Base-by-base conservation (phyloP, 2,888 invertebrate genomes). In the Bellardia pandia region DNA sequence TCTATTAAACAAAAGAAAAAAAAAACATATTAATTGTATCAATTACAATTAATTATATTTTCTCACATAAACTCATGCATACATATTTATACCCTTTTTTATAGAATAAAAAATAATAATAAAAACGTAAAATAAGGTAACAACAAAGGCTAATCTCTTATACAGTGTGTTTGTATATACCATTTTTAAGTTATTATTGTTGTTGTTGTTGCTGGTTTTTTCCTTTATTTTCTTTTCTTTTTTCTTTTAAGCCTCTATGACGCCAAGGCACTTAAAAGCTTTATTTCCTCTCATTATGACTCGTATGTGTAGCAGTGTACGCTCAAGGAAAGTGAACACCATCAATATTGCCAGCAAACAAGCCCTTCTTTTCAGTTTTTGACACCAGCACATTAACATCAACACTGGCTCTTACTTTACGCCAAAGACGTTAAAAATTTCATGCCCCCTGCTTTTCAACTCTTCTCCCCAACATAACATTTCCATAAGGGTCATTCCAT, bases 261-360 rank as follows among this genome's bases (percentile, higher is more conserved):
- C 92, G 91, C 92, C 92, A 91, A 91, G 90, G 90, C 92, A 91
- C 91, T 91, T 91, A 92, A 92, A 89, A 92, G 92, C 91, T 92
- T 91, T 91, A 89, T 84, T 75, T 84, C 60, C 84, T 74, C 75
- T 71, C 37, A 37, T 86, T 62, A 33, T 72, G 45, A 37, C 53
- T 75, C 42, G 68, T 85, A 76, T 87, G 87, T 84, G 74, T 64
- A 74, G 60, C 86, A 82, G 37, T 53, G 69, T 68, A 64, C 71
- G 45, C 45, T 23, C 48, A 48, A 45, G 69, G 23, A 82, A 51
- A 58, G 6, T 71, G 75, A 86, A 72, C 58, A 84, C 84, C 71
- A 84, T 86, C 76, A 86, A 84, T 86, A 86, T 84, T 80, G 45
- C 58, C 76, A 58, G 53, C 56, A 58, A 84, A 80, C 79, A 86